phyloP scores from a whole-genome alignment of 1,140 invertebrate species.

The Mizuhopecten yessoensis region DNA sequence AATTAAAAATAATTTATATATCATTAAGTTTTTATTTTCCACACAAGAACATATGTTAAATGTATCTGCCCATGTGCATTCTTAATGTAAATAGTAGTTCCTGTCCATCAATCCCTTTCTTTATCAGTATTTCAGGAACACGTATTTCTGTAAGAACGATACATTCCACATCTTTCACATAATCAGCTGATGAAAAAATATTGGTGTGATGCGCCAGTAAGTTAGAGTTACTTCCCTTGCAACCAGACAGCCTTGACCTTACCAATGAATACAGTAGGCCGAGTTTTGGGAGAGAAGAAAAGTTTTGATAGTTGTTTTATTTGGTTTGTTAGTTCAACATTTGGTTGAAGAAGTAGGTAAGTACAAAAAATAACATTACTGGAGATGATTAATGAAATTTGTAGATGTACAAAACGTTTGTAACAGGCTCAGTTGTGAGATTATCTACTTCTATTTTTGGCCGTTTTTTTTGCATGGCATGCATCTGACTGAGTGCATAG shows the following conservation, averaged over 20 bases:
- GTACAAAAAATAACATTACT: slow-evolving; percentile 12
- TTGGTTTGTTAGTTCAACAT: slow-evolving; percentile 34
- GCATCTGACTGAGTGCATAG: slow-evolving; percentile 15
- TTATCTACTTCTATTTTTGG: slow-evolving; percentile 29
- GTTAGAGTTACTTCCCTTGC: slow-evolving; percentile 25
- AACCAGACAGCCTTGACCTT: slow-evolving; percentile 11
- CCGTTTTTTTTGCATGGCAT: slow-evolving; percentile 27
- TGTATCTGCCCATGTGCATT: too few species aligned
- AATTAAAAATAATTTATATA: too few species aligned
- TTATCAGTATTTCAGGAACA: too few species aligned
- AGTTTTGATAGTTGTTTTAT: slow-evolving; percentile 36
- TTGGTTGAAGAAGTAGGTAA: slow-evolving; percentile 34
- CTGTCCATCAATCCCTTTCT: too few species aligned
- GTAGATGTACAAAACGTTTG: background rate
- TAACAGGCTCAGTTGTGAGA: background rate
- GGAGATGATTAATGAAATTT: background rate
- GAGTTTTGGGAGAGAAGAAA: slow-evolving; percentile 29
- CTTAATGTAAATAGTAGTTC: too few species aligned
- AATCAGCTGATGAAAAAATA: background rate
- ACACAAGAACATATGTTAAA: too few species aligned
- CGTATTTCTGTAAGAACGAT: too few species aligned
- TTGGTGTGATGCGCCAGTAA: background rate
- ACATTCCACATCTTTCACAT: too few species aligned
- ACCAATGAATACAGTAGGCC: background rate
- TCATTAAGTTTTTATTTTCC: too few species aligned